These are phyloP conservation scores for Cygnus olor DNA, from an alignment of 2,797 vertebrate genomes.

Conservation along the genomic window DNA sequence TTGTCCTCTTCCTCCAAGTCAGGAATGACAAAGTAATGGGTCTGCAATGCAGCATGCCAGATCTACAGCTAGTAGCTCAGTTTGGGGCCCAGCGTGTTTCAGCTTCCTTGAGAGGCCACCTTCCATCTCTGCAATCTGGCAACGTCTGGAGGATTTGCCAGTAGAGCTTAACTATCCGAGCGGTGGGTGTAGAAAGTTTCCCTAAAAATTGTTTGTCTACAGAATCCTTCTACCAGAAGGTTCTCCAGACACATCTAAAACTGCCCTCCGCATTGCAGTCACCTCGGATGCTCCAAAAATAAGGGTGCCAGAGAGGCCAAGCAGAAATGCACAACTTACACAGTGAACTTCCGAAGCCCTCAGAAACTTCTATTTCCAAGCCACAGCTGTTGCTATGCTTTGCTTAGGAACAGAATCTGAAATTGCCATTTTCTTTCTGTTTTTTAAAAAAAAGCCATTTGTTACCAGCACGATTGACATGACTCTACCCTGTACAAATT, in stretches of 20 bases:
- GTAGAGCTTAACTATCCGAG: background rate
- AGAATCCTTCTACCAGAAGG: background rate
- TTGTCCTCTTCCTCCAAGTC: background rate
- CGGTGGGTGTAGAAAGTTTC: background rate
- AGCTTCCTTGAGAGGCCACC: background rate
- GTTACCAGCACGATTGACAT: background rate
- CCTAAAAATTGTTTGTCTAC: background rate
- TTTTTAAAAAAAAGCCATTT: background rate
- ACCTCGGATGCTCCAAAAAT: background rate
- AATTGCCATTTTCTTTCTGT: background rate
- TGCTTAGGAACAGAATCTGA: background rate
- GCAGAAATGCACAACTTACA: background rate
- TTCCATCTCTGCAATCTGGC: background rate
- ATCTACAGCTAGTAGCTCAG: background rate
- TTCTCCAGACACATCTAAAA: background rate
- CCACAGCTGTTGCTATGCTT: background rate
- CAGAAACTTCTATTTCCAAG: background rate
- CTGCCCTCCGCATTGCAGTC: background rate
- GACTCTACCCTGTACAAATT: fast-evolving
- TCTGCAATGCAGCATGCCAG: background rate
- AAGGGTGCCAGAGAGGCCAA: background rate
- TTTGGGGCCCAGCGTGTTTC: background rate
- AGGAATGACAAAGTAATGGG: background rate
- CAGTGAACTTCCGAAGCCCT: background rate
- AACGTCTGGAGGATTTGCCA: background rate